Evolutionary conservation across 2,888 invertebrate genomes (phyloP), one percentile per base, ranked within the genome.

Genomic region (Drosophila crucigera): DNA sequence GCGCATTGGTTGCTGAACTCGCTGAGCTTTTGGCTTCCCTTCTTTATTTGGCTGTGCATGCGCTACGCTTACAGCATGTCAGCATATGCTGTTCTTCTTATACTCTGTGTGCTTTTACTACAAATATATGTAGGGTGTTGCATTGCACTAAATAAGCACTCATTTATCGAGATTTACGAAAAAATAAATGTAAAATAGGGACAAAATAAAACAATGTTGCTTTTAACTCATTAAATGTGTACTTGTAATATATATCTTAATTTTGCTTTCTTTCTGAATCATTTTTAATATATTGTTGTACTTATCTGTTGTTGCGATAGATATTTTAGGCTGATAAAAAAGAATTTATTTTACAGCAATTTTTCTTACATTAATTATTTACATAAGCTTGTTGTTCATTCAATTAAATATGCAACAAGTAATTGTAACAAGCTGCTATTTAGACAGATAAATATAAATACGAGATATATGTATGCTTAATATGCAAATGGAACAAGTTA

Each of bases 11-110:
- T 86, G 54, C 43, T 55, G 84, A n/a, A 68, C 47, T 39, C 30
- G 73, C 77, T 83, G 52, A 83, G 68, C 83, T 88, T 87, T 30
- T 35, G 60, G 63, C 68, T 67, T 30, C 10, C 1, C 22, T n/a
- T 19, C 7, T 4, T 22, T 47, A 14, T 47, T 47, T 22, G 25
- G 16, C 6, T 35, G 58, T 41, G 58, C 39, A 62, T 50, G 50
- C 60, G 53, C 58, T 60, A n/a, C 31, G 14, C 41, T 25, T 14
- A 60, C 52, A 54, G 53, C 37, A 25, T 60, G 47, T 14, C 37
- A 14, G 55, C n/a, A 9, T 16, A 5, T 56, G 14, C 11, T 25
- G 53, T 63, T 47, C 49, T 50, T 30, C n/a, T 4, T 16, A n/a
- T 80, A 58, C 69, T 54, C 56, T 41, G 53, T 28, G 41, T 65